Evolutionary conservation across 2,797 vertebrate genomes (phyloP).

Genomic region (Semaprochilodus insignis): DNA sequence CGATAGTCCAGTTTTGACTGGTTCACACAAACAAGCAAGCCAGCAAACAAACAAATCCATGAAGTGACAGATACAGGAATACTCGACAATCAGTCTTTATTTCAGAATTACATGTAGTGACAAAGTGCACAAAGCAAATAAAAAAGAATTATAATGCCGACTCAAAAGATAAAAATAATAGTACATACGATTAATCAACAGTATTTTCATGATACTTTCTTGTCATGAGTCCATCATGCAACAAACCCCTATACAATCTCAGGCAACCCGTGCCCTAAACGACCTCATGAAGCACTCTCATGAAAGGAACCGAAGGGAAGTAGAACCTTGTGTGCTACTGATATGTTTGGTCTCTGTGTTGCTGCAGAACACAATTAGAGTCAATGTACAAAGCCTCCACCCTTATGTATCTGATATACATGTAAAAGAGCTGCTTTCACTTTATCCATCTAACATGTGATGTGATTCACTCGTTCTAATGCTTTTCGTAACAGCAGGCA

Average conservation of each 20-base stretch:
- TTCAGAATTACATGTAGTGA: slow-evolving; percentile 71
- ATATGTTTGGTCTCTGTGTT: slow-evolving; percentile 70
- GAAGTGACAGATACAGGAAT: neutral
- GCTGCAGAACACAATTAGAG: slow-evolving; percentile 66
- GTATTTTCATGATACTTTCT: slow-evolving; percentile 79
- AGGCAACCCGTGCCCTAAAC: slow-evolving; percentile 91
- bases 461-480: neutral
- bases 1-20: too few relatives aligned
- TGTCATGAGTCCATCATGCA: slow-evolving; percentile 84
- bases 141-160: slow-evolving; percentile 72
- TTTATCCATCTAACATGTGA: neutral
- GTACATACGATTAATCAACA: slow-evolving; percentile 73
- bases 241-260: slow-evolving; percentile 79
- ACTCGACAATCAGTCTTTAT: slow-evolving; percentile 73
- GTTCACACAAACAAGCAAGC: neutral
- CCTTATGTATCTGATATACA: slow-evolving; percentile 53
- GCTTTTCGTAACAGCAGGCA: slow-evolving; percentile 8
- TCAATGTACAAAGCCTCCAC: slow-evolving; percentile 68
- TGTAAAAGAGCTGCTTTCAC: slow-evolving; percentile 3
- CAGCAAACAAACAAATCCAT: neutral
- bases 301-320: slow-evolving; percentile 69
- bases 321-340: slow-evolving; percentile 62
- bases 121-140: slow-evolving; percentile 81
- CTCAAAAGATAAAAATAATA: slow-evolving; percentile 72
- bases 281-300: slow-evolving; percentile 70